Evolutionary conservation across 2,113 vertebrate species (phyloP).

Genomic region (Ctenomys sociabilis): DNA sequence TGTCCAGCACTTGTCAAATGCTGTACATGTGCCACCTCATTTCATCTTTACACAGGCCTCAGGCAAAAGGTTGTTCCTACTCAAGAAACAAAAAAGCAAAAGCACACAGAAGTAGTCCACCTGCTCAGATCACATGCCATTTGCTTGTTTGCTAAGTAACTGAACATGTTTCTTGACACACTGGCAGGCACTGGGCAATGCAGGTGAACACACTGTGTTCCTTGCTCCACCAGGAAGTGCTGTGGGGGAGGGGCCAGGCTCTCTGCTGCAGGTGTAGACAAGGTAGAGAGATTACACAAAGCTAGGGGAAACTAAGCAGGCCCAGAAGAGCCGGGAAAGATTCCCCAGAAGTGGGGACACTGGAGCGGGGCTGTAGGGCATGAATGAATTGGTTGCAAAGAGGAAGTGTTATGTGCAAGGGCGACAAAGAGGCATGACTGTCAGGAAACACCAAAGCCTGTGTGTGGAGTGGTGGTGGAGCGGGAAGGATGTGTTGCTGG

Average conservation of each 20-base stretch:
- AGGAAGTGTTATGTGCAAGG: not conserved
- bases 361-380: not conserved
- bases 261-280: not conserved
- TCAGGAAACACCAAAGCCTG: not conserved
- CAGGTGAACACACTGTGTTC: not conserved
- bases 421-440: not conserved
- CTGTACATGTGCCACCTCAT: not conserved
- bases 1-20: not conserved
- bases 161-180: not conserved
- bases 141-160: not conserved
- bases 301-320: not conserved
- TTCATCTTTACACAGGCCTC: slow-evolving; percentile 44
- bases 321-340: not conserved
- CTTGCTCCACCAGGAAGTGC: not conserved
- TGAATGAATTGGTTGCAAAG: not conserved
- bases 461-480: not conserved
- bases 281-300: not conserved
- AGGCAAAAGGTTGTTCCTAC: not conserved
- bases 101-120: not conserved
- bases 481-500: not conserved
- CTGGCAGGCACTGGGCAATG: not conserved
- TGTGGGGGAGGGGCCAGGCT: not conserved
- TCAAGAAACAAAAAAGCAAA: slow-evolving; percentile 31
- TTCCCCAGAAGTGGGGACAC: not conserved
- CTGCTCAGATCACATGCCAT: not conserved